Evolutionary conservation across 2,113 vertebrate genomes (phyloP).

Genomic region (Sylvietta virens): DNA sequence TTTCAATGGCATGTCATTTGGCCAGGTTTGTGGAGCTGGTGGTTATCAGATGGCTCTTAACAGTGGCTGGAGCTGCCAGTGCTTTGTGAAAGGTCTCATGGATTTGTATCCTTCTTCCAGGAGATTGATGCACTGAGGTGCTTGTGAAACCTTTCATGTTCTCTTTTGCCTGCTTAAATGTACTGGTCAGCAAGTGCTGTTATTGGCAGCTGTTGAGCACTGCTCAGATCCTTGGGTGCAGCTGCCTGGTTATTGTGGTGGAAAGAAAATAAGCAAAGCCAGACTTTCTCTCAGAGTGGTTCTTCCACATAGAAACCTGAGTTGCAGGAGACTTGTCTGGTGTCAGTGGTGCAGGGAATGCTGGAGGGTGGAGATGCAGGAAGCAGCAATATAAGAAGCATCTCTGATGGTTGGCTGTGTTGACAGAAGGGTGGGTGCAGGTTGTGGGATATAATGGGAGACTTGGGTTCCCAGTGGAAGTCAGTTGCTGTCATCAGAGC

Average conservation of each 20-base stretch:
- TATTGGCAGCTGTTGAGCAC: accelerated
- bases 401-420: accelerated
- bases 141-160: neutral
- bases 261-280: neutral
- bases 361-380: neutral
- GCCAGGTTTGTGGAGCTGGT: neutral
- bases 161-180: neutral
- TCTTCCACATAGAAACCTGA: neutral
- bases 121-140: accelerated
- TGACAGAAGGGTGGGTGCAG: neutral
- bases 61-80: neutral
- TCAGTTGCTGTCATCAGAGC: neutral
- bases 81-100: neutral
- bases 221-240: neutral
- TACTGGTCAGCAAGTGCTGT: neutral
- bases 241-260: neutral
- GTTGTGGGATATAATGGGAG: neutral
- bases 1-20: neutral
- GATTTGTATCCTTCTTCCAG: neutral
- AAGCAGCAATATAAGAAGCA: neutral
- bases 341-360: accelerated
- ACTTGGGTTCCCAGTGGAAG: neutral
- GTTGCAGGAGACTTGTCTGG: neutral
- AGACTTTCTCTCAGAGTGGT: neutral
- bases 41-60: neutral